Conservation (phyloP, 2,113 vertebrate genomes). For the Nothocercus nigrocapillus region DNA sequence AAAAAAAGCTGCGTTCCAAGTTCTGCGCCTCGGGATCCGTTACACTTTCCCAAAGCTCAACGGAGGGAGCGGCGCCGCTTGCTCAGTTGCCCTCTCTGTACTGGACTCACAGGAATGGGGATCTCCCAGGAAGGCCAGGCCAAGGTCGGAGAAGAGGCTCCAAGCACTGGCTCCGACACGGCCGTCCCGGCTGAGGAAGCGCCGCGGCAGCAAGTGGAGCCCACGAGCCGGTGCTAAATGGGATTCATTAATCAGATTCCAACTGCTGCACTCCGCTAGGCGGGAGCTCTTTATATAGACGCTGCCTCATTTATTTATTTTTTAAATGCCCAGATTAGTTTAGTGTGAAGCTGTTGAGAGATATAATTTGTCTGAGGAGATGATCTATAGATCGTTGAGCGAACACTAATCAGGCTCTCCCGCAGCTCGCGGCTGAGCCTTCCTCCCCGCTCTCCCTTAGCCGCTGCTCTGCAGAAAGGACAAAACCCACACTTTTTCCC, state of each 20-base stretch:
- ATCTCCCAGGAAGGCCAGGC: neutral
- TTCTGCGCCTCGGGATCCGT: neutral
- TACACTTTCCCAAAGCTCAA: conserved; percentile 20
- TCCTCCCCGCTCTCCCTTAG: accelerated
- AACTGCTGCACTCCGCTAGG: conserved; percentile 34
- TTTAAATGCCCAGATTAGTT: conserved; percentile 64
- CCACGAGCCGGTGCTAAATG: neutral
- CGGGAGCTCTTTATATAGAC: conserved; percentile 30
- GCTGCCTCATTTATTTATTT: conserved; percentile 59
- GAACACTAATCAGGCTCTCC: neutral
- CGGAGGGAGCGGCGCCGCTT: neutral
- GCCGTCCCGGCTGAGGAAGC: neutral
- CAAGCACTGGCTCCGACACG: neutral
- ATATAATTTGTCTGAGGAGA: conserved; percentile 50
- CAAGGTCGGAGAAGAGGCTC: too few relatives aligned
- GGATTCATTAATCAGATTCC: conserved; percentile 46
- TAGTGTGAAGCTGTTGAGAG: conserved; percentile 44
- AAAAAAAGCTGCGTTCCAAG: conserved; percentile 18
- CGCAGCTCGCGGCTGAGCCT: neutral
- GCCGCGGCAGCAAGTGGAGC: accelerated
- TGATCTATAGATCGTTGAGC: conserved; percentile 35
- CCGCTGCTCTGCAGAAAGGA: neutral
- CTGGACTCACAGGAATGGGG: neutral
- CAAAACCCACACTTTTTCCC: neutral
- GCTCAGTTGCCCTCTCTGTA: accelerated